These are phyloP conservation scores for Heliconius aoede DNA, from an alignment of 2,888 invertebrate species.

Conservation along the genomic window DNA sequence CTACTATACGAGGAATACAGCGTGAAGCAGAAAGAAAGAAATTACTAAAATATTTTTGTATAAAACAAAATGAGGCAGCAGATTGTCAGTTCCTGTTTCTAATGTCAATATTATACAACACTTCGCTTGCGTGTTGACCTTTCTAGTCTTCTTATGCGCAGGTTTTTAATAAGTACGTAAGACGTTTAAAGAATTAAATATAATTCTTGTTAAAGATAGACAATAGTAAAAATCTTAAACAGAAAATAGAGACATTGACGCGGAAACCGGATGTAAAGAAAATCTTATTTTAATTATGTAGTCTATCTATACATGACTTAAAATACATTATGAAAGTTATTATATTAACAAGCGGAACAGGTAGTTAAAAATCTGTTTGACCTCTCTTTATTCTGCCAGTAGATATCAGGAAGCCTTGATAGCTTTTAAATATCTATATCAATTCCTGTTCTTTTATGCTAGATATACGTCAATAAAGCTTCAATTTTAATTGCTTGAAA, in stretches of 20 bases:
- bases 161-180: conserved; percentile 33
- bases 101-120: conserved; percentile 42
- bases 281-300: neutral
- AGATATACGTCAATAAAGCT: neutral
- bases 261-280: neutral
- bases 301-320: neutral
- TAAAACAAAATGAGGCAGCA: conserved; percentile 12
- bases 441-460: conserved; percentile 13
- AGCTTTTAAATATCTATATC: neutral
- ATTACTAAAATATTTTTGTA: neutral
- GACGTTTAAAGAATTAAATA: neutral
- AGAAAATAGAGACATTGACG: neutral
- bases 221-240: neutral
- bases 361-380: conserved; percentile 38
- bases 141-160: conserved; percentile 38
- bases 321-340: neutral
- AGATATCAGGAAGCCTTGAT: conserved; percentile 32
- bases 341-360: conserved; percentile 39
- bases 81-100: conserved; percentile 23
- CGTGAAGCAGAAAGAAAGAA: too few species aligned
- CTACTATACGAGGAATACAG: too few species aligned
- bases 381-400: conserved; percentile 37
- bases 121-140: conserved; percentile 41
- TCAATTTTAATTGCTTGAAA: neutral
- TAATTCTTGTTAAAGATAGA: neutral